Base-by-base conservation (phyloP, 2,888 invertebrate genomes). In the Eustalomyia histrio region DNA sequence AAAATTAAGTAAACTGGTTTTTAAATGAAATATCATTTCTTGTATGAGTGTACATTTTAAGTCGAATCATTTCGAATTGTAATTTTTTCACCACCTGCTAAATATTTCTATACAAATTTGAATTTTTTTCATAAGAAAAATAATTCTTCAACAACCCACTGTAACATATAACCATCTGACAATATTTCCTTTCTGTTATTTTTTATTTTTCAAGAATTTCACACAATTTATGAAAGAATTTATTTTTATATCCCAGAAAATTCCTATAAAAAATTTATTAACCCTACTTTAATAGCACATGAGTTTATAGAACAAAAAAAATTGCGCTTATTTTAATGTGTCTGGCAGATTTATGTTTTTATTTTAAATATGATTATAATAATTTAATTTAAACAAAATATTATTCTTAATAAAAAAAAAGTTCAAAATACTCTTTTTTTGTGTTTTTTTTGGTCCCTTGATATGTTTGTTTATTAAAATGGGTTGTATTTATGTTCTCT, bases 331-430 rank as follows among this genome's bases (percentile, higher is more conserved):
- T 29, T 78, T 69, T 78, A 68, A 63, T 76, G 61, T 47, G 57
- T 58, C 76, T 71, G 65, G 47, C 60, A 72, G 60, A 55, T 72
- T 39, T 61, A 35, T 24, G 4, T 58, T 75, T 63, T 69, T n/a
- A n/a, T n/a, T 6, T 1, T 6, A 29, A 64, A 64, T 69, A 57
- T 39, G 65, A 72, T 72, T 53, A 72, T 57, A 72, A 78, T 67
- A 78, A 78, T 78, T 61, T 61, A 60, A 78, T 72, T 78, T 64
- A 71, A 71, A 58, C 24, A 69, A 69, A 63, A 52, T 52, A 17
- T n/a, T 29, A 6, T 29, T 17, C 24, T 73, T 60, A 50, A 35
- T 50, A 69, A 12, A 67, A 67, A 50, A 47, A 8, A 12, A 60
- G 57, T 35, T 57, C 64, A 17, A 64, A 57, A 64, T 57, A 35